These are phyloP conservation scores for Grammomys dolichurus DNA, from an alignment of 2,113 vertebrate species.

Conservation along the genomic window DNA sequence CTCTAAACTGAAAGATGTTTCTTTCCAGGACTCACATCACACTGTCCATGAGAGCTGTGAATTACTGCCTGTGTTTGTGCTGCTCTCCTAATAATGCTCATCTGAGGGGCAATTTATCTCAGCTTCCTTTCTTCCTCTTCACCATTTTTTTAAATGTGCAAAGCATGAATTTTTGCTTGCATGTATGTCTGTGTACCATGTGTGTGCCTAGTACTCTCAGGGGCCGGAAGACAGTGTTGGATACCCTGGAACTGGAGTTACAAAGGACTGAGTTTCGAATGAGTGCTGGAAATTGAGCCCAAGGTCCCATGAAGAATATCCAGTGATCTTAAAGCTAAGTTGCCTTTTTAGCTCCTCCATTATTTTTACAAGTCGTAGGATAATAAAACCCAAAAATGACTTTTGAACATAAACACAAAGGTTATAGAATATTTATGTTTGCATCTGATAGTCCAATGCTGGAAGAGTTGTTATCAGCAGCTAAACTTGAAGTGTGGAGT, in stretches of 20 bases:
- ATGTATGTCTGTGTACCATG: not conserved
- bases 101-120: not conserved
- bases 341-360: not conserved
- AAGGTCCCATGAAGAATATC: no score
- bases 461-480: not conserved
- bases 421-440: not conserved
- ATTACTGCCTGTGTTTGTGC: not conserved
- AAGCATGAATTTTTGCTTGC: no score
- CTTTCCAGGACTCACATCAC: not conserved
- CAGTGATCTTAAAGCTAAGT: not conserved
- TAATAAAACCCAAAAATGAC: not conserved
- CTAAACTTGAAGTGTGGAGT: not conserved
- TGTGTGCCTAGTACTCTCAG: not conserved
- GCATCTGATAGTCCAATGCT: not conserved
- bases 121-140: not conserved
- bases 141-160: not conserved
- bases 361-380: not conserved
- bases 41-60: not conserved
- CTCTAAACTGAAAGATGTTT: not conserved
- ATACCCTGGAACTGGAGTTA: not conserved
- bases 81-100: not conserved
- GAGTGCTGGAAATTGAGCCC: not conserved
- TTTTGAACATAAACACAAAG: not conserved
- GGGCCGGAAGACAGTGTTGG: not conserved
- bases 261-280: not conserved